These are phyloP conservation scores for Thymelicus acteon DNA, from an alignment of 2,888 invertebrate species.

Conservation along the genomic window DNA sequence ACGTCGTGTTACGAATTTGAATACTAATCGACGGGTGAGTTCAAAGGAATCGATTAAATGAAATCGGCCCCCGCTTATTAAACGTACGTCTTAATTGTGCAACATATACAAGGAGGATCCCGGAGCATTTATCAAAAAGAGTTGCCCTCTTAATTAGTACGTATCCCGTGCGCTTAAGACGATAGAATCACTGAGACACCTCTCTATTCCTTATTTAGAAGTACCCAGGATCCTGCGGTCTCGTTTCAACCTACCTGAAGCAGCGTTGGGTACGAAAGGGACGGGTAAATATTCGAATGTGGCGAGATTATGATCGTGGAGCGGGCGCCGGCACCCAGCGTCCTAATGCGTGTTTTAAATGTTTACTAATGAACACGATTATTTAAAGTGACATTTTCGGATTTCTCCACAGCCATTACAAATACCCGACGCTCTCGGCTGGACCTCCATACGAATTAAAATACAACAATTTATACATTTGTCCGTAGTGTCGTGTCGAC, in stretches of 20 bases:
- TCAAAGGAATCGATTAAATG: constrained; percentile 67
- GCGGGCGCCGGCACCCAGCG: constrained; percentile 79
- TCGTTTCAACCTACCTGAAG: constrained; percentile 48
- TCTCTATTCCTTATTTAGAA: constrained; percentile 69
- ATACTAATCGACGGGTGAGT: constrained; percentile 68
- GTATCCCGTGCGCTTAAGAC: constrained; percentile 65
- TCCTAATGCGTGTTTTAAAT: constrained; percentile 82
- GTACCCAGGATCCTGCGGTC: constrained; percentile 42
- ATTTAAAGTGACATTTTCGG: constrained; percentile 82
- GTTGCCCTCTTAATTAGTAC: constrained; percentile 77
- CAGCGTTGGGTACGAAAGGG: constrained; percentile 50
- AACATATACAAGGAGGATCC: constrained; percentile 55
- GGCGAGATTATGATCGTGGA: constrained; percentile 66
- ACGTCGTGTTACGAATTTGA: constrained; percentile 67
- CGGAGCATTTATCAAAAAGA: constrained; percentile 55
- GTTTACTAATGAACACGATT: constrained; percentile 84
- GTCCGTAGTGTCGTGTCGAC: constrained; percentile 43
- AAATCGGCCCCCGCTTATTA: constrained; percentile 65
- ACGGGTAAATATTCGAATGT: constrained; percentile 58
- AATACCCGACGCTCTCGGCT: constrained; percentile 52
- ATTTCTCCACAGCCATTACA: constrained; percentile 65
- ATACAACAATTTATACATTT: constrained; percentile 51
- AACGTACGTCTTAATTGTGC: constrained; percentile 72
- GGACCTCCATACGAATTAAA: constrained; percentile 53
- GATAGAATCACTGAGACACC: constrained; percentile 76